phyloP scores from a whole-genome alignment of 2,113 vertebrate genomes.

The Sminthopsis crassicaudata region DNA sequence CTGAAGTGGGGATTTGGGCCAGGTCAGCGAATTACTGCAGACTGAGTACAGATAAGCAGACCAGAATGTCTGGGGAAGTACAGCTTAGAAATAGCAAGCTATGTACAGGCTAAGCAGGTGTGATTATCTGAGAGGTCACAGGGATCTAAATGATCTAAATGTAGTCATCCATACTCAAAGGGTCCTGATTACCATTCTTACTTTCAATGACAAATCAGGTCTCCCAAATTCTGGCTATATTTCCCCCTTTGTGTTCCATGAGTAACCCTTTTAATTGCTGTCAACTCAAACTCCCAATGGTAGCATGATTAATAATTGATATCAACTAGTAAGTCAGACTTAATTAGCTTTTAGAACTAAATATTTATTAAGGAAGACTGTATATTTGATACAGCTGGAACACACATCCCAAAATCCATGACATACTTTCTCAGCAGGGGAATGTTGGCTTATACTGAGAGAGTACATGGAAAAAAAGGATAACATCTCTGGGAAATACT shows the following conservation, averaged over 20 bases:
- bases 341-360: not conserved
- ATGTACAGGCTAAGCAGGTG: too few relatives aligned
- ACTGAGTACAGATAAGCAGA: too few relatives aligned
- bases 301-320: not conserved
- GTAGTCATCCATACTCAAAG: not conserved
- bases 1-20: too few relatives aligned
- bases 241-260: not conserved
- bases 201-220: not conserved
- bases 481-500: not conserved
- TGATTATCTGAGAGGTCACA: too few relatives aligned
- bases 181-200: not conserved
- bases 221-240: not conserved
- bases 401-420: not conserved
- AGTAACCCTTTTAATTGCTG: not conserved
- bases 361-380: not conserved
- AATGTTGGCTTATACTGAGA: not conserved
- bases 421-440: not conserved
- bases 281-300: not conserved
- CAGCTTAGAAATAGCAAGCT: too few relatives aligned
- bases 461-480: not conserved
- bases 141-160: not conserved
- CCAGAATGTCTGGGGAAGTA: too few relatives aligned
- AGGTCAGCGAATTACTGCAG: too few relatives aligned
- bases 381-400: not conserved
- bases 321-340: not conserved